Evolutionary conservation across 2,797 vertebrate genomes (phyloP).

Genomic region (Fistularia tabacaria): DNA sequence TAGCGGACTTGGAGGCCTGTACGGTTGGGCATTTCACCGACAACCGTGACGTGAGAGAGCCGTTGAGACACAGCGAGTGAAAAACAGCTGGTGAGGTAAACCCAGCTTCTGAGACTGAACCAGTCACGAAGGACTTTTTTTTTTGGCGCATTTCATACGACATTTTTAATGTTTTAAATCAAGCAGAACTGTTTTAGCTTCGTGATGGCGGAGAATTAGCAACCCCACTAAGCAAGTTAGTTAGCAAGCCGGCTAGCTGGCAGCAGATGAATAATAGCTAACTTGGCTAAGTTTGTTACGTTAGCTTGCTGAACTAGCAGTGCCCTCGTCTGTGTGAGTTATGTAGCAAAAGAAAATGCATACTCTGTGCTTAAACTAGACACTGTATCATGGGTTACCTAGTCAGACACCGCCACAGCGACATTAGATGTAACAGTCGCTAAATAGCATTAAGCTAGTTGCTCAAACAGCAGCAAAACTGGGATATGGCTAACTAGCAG

Average conservation of each 20-base stretch:
- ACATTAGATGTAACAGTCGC: background rate
- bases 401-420: no score
- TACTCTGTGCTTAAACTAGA: background rate
- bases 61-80: constrained; percentile 14
- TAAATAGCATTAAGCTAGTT: background rate
- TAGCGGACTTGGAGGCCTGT: constrained; percentile 54
- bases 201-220: constrained; percentile 45
- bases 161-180: background rate
- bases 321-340: background rate
- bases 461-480: background rate
- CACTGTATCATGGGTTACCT: no score
- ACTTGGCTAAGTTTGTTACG: constrained; percentile 31
- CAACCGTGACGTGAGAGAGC: constrained; percentile 27
- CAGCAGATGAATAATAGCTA: constrained; percentile 20
- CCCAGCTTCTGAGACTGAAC: background rate
- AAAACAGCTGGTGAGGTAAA: constrained; percentile 46
- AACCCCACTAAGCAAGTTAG: constrained; percentile 29
- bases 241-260: constrained; percentile 40
- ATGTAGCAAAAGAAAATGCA: background rate
- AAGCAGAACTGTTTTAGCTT: constrained; percentile 21
- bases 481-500: constrained; percentile 6
- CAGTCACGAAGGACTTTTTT: background rate
- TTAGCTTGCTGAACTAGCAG: constrained; percentile 25
- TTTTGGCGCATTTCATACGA: background rate
- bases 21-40: constrained; percentile 36